Conservation (phyloP, 2,888 invertebrate genomes). For the Malthinus seriepunctatus region DNA sequence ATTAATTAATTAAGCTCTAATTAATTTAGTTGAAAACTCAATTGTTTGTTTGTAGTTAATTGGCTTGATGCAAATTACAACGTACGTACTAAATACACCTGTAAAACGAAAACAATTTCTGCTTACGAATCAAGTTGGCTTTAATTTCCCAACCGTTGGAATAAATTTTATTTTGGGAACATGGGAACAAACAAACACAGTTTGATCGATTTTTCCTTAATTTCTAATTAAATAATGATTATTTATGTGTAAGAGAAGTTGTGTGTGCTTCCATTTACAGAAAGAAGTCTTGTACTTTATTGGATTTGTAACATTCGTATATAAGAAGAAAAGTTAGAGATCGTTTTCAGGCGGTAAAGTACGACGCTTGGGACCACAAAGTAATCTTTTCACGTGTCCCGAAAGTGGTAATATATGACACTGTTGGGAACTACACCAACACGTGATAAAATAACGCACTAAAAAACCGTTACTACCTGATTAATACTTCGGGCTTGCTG, state of each 20-base stretch:
- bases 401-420: slow-evolving; percentile 44
- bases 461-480: slow-evolving; percentile 30
- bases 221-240: too few species aligned
- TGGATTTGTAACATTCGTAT: slow-evolving; percentile 29
- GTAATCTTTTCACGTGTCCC: slow-evolving; percentile 44
- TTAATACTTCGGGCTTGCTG: slow-evolving; percentile 19
- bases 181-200: too few species aligned
- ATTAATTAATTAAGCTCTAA: slow-evolving; percentile 3
- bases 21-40: slow-evolving; percentile 3
- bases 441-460: slow-evolving; percentile 36
- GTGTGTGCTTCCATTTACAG: too few species aligned
- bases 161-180: too few species aligned
- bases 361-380: slow-evolving; percentile 39
- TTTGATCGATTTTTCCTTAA: too few species aligned
- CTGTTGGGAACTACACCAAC: slow-evolving; percentile 40
- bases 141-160: too few species aligned
- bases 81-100: neutral
- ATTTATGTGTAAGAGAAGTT: too few species aligned
- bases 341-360: slow-evolving; percentile 46
- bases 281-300: slow-evolving; percentile 23
- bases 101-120: neutral
- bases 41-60: slow-evolving; percentile 1
- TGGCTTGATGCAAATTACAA: slow-evolving; percentile 1
- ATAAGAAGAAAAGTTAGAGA: slow-evolving; percentile 36
- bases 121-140: too few species aligned